A percentile compares a stretch with the other conserved stretches of the same genome.
Evolutionary conservation across 1,140 invertebrate genomes (phyloP).

Genomic region (Papilio xuthus): DNA sequence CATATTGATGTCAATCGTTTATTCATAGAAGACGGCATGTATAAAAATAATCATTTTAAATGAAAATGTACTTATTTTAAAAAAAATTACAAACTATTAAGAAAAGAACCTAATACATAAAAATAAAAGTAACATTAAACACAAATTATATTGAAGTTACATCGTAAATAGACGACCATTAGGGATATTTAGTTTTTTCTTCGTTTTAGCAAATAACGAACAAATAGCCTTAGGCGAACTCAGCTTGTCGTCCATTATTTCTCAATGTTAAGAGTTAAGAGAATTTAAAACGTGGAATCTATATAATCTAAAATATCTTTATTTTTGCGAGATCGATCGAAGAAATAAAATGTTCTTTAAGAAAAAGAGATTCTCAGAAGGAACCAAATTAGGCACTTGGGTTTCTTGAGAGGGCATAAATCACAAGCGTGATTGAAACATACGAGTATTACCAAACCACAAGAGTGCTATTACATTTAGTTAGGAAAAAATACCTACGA

Average conservation of each 20-base stretch:
- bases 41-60: too few species aligned
- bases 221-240: not conserved
- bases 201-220: not conserved
- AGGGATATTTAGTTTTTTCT: not conserved
- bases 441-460: constrained; percentile 23
- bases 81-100: not conserved
- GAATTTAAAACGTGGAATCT: constrained; percentile 1
- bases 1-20: too few species aligned
- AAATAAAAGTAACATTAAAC: not conserved
- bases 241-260: constrained; percentile 11
- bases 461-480: constrained; percentile 18
- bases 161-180: not conserved
- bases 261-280: not conserved
- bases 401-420: constrained; percentile 18
- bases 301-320: not conserved
- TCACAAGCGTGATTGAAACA: constrained; percentile 22
- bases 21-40: too few species aligned
- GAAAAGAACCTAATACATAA: not conserved
- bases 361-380: not conserved
- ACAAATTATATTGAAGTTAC: not conserved
- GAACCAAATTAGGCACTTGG: constrained; percentile 9
- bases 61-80: too few species aligned
- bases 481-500: not conserved
- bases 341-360: constrained; percentile 1
- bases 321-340: not conserved